phyloP scores from a whole-genome alignment of 2,797 vertebrate genomes.

The Chloroceryle amazona region DNA sequence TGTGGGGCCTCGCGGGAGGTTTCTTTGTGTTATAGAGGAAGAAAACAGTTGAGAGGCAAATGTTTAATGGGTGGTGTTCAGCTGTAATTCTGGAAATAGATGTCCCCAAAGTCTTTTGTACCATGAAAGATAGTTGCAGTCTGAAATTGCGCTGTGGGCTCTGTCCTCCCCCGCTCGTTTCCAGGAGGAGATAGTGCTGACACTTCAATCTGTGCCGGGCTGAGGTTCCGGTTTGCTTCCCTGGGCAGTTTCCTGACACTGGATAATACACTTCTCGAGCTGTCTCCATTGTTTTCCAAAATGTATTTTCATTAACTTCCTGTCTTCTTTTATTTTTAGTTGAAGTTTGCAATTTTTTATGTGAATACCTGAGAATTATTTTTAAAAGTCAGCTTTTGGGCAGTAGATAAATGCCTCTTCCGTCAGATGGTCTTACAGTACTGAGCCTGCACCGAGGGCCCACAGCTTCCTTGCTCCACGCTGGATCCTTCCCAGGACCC shows the following conservation, averaged over 20 bases:
- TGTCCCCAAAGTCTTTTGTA: background rate
- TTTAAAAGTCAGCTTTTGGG: slow-evolving; percentile 68
- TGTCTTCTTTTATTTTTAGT: slow-evolving; percentile 77
- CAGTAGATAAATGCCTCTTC: slow-evolving; percentile 52
- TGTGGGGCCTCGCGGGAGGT: background rate
- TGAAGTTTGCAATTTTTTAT: slow-evolving; percentile 75
- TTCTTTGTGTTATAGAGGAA: background rate
- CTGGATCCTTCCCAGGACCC: background rate
- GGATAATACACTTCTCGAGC: slow-evolving; percentile 70
- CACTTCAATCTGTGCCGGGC: slow-evolving; percentile 40
- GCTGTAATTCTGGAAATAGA: slow-evolving; percentile 53
- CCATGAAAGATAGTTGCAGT: slow-evolving; percentile 35
- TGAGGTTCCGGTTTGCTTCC: slow-evolving; percentile 73
- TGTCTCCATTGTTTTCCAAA: slow-evolving; percentile 72
- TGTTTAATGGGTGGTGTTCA: background rate
- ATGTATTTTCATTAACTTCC: slow-evolving; percentile 74
- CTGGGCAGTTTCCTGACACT: slow-evolving; percentile 74
- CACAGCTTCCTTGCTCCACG: background rate
- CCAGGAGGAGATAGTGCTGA: slow-evolving; percentile 68
- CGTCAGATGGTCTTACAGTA: background rate
- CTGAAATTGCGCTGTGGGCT: background rate
- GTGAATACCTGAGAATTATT: slow-evolving; percentile 72
- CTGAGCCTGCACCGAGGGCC: background rate
- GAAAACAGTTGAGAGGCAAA: background rate
- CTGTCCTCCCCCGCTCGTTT: slow-evolving; percentile 44